Conservation (phyloP, 92 coral and sea anemone genomes). For the Parazoanthus atlanticus region DNA sequence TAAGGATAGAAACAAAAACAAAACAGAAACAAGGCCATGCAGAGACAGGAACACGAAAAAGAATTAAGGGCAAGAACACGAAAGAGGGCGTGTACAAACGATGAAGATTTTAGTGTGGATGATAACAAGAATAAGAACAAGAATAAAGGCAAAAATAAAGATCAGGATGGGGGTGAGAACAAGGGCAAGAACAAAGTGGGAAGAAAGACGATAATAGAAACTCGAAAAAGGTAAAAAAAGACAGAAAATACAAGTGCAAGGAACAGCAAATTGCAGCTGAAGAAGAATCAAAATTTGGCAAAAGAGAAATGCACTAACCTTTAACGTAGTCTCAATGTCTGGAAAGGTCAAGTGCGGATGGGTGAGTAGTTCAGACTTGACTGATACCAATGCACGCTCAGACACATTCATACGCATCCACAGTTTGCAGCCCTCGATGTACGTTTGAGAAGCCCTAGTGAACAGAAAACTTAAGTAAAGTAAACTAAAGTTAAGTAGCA, state of each 20-base stretch:
- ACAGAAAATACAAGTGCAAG: background rate
- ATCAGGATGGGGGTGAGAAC: background rate
- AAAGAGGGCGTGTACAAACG: background rate
- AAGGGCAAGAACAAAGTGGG: background rate
- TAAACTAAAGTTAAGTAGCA: background rate
- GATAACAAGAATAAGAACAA: background rate
- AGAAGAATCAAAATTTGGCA: background rate
- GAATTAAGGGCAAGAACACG: background rate
- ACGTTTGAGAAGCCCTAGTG: conserved; percentile 11
- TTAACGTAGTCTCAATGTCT: conserved; percentile 70
- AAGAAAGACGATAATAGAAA: background rate
- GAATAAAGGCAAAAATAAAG: background rate
- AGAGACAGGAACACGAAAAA: background rate
- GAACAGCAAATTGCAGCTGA: background rate
- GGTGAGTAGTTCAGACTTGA: conserved; percentile 70
- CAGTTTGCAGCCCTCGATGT: conserved; percentile 64
- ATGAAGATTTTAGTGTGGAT: background rate
- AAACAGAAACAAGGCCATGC: background rate
- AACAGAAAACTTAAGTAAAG: background rate
- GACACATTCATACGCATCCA: conserved; percentile 84
- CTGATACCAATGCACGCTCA: conserved; percentile 77
- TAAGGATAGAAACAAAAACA: background rate
- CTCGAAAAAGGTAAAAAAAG: background rate
- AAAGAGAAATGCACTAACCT: conserved; percentile 46
- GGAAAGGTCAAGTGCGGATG: conserved; percentile 80